Base-by-base conservation (phyloP, 2,797 vertebrate species). In the Pangasius krempfi region DNA sequence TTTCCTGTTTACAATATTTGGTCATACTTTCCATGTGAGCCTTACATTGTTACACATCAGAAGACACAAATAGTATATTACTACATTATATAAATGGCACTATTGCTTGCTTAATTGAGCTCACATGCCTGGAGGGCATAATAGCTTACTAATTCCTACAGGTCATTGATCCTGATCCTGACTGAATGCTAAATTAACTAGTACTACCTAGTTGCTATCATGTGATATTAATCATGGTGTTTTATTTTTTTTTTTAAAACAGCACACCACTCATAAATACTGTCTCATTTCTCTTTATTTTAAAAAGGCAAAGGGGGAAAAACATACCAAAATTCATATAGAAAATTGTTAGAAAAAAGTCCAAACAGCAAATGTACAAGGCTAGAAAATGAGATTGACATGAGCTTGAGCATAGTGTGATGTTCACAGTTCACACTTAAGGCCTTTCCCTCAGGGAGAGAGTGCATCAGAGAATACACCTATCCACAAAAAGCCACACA, bases 321-420 rank as follows among this genome's bases (percentile, higher is more conserved):
- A 93, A 91, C 88, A 90, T 91, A 96, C 95, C 92, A 96, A 96
- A 96, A 95, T 93, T 92, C 90, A 94, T 94, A 91, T 95, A 94
- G 90, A 87, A 96, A 95, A 95, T 92, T 93, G 91, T 94, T 94
- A 94, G 92, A 94, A 92, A 95, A 95, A 93, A 94, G 91, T 91
- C 87, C 88, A 92, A 95, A 94, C 91, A 91, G 92, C 91, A 92
- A 94, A 94, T 91, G 88, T 94, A 94, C 93, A 95, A 94, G 93
- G 94, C 92, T 94, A 93, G 92, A 94, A 93, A 93, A 89, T 79
- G 89, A 93, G 91, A 90, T 78, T 27, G 89, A 91, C 91, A 72
- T 85, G 90, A 92, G 64, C 73, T 89, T 37, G 79, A 20, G 56
- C 50, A 4, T 86, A 83, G 50, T 78, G 88, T 89, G 86, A 89